A percentile compares a stretch with the other conserved stretches of the same genome.
Evolutionary conservation across 2,113 vertebrate species (phyloP).

Genomic region (Chroicocephalus ridibundus): DNA sequence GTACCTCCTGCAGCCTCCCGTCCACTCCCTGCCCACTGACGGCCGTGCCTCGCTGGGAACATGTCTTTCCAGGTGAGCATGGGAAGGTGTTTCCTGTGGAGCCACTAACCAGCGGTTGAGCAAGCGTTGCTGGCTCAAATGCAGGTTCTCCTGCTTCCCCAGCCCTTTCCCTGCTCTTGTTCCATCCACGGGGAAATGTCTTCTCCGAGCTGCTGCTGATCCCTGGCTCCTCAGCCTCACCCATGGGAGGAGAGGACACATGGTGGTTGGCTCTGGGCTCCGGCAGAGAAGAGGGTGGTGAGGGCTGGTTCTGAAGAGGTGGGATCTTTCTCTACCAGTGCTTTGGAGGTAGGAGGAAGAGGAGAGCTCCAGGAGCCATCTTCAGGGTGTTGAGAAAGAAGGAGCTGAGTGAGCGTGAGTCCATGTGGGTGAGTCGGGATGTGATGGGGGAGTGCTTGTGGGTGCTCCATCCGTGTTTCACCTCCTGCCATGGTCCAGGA

Average conservation of each 20-base stretch:
- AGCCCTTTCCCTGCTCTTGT: conserved; percentile 9
- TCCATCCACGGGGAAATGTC: not conserved
- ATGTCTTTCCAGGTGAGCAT: conserved; percentile 30
- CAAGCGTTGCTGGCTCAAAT: not conserved
- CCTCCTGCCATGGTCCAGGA: not conserved
- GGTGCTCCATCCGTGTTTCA: not conserved
- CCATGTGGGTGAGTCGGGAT: not conserved
- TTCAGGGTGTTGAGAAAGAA: not conserved
- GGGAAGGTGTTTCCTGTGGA: conserved; percentile 42
- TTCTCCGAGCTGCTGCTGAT: not conserved
- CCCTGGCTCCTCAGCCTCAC: not conserved
- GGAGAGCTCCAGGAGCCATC: not conserved
- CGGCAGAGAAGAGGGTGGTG: accelerated
- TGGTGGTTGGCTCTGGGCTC: not conserved
- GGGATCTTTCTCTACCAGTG: not conserved
- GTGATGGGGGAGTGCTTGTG: accelerated
- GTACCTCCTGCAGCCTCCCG: not conserved
- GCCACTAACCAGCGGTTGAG: conserved; percentile 42
- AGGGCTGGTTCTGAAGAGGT: not conserved
- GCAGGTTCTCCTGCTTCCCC: not conserved
- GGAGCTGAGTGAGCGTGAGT: not conserved
- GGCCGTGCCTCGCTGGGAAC: not conserved
- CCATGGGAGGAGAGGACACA: accelerated
- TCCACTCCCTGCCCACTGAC: not conserved
- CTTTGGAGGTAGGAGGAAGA: not conserved